These are phyloP conservation scores for Macrotis lagotis DNA, from an alignment of 2,113 vertebrate species.

Conservation along the genomic window DNA sequence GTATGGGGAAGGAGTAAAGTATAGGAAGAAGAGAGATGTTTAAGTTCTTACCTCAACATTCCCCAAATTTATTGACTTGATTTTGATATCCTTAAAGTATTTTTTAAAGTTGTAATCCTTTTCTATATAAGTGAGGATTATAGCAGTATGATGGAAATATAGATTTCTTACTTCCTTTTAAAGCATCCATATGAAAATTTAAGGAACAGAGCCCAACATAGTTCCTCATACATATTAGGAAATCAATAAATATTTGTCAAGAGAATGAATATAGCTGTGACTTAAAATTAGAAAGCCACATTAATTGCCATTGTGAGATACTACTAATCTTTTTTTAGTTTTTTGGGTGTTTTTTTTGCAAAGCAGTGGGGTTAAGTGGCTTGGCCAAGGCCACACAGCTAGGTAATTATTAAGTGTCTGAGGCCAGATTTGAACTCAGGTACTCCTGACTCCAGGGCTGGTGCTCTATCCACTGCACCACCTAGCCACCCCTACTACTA, in stretches of 20 bases:
- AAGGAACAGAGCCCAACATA: slow-evolving; percentile 39
- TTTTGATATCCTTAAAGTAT: not conserved
- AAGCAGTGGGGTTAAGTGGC: no score
- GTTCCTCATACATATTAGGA: slow-evolving; percentile 22
- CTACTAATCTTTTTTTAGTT: not conserved
- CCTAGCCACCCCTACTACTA: no score
- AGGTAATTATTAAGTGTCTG: no score
- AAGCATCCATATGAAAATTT: slow-evolving; percentile 36
- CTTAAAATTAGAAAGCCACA: slow-evolving; percentile 57
- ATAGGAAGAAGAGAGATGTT: slow-evolving; percentile 25
- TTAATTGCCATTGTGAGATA: slow-evolving; percentile 30
- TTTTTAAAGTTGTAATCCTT: slow-evolving; percentile 32
- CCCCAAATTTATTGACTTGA: slow-evolving; percentile 24
- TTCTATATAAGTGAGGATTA: slow-evolving; percentile 7
- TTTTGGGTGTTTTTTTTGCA: no score
- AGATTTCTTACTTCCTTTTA: slow-evolving; percentile 46
- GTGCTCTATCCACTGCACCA: no score
- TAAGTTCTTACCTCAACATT: slow-evolving; percentile 38
- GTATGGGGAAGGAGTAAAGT: not conserved
- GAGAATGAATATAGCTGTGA: slow-evolving; percentile 39
- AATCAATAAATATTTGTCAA: slow-evolving; percentile 34
- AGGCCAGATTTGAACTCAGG: no score
- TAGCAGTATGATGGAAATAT: slow-evolving; percentile 29
- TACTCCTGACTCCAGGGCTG: no score
- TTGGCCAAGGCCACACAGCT: no score